Conservation (phyloP, 2,113 vertebrate genomes). For the Lycocorax pyrrhopterus region DNA sequence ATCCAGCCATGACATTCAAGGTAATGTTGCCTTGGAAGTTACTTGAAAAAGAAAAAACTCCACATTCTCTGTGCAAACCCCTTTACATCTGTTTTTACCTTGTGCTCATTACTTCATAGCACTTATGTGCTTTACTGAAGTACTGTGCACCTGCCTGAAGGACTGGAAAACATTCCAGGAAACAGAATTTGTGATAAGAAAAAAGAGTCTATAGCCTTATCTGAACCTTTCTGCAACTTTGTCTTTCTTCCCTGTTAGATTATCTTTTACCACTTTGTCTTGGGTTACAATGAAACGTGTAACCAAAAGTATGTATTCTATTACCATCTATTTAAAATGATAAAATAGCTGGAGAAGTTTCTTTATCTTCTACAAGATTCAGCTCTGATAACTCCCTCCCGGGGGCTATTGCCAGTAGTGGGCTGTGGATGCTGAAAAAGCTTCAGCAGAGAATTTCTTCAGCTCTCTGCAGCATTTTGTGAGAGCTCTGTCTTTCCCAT, state of each 20-base stretch:
- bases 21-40: neutral
- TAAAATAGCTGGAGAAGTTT: neutral
- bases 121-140: neutral
- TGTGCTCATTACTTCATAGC: neutral
- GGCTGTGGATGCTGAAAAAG: no score
- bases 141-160: neutral
- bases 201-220: neutral
- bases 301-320: neutral
- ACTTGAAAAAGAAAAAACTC: neutral
- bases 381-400: neutral
- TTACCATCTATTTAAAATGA: neutral
- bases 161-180: neutral
- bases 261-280: neutral
- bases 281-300: neutral
- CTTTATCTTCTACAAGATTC: neutral
- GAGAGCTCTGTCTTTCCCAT: no score
- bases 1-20: neutral
- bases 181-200: neutral
- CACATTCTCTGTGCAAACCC: neutral
- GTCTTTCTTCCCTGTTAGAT: neutral
- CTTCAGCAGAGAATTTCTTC: no score
- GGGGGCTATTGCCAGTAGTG: accelerated
- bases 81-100: neutral
- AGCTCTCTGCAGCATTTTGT: no score
- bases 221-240: neutral